These are phyloP conservation scores for Aeoliscus strigatus DNA, from an alignment of 2,797 vertebrate genomes.

Conservation along the genomic window DNA sequence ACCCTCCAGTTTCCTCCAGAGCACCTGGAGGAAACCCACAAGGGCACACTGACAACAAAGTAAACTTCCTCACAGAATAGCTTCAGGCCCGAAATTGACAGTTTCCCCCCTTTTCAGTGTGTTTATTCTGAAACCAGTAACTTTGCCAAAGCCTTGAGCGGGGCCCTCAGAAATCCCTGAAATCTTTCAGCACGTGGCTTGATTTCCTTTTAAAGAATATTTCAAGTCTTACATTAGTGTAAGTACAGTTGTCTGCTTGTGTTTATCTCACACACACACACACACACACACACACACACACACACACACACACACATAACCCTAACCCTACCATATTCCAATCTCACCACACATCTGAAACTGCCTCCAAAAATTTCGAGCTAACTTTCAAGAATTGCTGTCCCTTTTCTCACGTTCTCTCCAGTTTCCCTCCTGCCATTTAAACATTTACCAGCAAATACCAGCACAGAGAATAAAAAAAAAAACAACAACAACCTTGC, in stretches of 20 bases:
- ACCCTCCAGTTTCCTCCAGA: too few relatives aligned
- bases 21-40: too few relatives aligned
- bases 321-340: constrained; percentile 25
- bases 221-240: constrained; percentile 6
- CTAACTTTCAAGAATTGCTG: constrained; percentile 33
- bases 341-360: constrained; percentile 23
- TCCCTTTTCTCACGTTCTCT: constrained; percentile 38
- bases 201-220: constrained; percentile 3
- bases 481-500: constrained; percentile 45
- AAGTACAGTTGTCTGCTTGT: constrained; percentile 4
- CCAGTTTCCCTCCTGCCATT: constrained; percentile 47
- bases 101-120: too few relatives aligned
- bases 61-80: too few relatives aligned
- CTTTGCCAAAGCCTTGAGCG: constrained; percentile 2
- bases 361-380: constrained; percentile 16
- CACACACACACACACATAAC: too few relatives aligned
- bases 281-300: too few relatives aligned
- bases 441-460: constrained; percentile 67
- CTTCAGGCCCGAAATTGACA: too few relatives aligned
- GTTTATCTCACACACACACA: too few relatives aligned
- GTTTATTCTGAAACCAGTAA: constrained; percentile 21
- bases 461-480: constrained; percentile 37
- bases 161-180: constrained; percentile 11
- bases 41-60: too few relatives aligned
- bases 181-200: constrained; percentile 17